Conservation (phyloP, 2,113 vertebrate genomes). For the Megaceryle torquata region DNA sequence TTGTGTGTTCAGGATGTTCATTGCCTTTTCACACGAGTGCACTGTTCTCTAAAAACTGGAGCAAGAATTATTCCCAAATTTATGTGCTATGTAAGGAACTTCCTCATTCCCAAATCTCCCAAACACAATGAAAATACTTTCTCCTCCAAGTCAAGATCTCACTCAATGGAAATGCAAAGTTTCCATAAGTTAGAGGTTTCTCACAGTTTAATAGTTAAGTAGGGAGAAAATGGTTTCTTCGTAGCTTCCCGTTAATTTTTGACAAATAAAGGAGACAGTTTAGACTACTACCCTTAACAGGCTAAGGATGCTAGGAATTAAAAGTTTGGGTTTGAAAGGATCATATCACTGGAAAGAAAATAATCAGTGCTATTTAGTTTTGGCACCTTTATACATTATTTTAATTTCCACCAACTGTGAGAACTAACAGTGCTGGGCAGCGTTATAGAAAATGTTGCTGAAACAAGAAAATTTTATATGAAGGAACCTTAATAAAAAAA, state of each 20-base stretch:
- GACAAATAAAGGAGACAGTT: background rate
- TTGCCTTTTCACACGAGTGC: background rate
- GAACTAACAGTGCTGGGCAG: constrained; percentile 57
- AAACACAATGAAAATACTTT: background rate
- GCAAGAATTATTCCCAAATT: background rate
- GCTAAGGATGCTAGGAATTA: background rate
- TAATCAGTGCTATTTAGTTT: constrained; percentile 63
- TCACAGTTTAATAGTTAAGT: background rate
- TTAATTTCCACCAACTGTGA: constrained; percentile 64
- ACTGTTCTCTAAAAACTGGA: background rate
- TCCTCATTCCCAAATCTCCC: background rate
- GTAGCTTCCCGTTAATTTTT: constrained; percentile 42
- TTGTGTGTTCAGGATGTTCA: background rate
- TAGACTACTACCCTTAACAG: background rate
- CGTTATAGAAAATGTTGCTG: constrained; percentile 56
- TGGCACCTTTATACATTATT: constrained; percentile 47
- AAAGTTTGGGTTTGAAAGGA: constrained; percentile 44
- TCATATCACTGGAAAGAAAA: constrained; percentile 49
- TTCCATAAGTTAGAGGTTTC: background rate
- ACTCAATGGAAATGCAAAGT: background rate
- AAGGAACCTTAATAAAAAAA: constrained; percentile 60
- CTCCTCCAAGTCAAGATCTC: background rate
- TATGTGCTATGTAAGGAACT: fast-evolving
- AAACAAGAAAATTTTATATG: constrained; percentile 56
- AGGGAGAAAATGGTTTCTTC: background rate